Percentiles rank a stretch among this genome's conserved stretches.
Conservation (phyloP, 1,140 invertebrate genomes). For the Cyrtorhinus lividipennis region DNA sequence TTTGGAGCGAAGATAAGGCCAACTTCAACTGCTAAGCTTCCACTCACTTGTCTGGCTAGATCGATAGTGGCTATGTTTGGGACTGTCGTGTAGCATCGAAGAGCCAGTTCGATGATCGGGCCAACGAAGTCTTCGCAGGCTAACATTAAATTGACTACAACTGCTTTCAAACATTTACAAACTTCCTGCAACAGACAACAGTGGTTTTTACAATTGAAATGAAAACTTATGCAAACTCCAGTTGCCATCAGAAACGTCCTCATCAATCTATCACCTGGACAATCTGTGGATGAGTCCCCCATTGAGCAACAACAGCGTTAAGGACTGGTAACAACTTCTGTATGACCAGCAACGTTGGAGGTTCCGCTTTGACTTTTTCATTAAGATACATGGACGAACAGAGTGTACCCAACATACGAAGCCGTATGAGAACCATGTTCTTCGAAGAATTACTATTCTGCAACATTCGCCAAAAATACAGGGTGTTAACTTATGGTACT, state of each 20-base stretch:
- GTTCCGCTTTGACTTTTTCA: conserved; percentile 18
- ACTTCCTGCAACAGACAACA: conserved; percentile 39
- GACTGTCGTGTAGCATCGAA: conserved; percentile 47
- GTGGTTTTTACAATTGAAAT: background rate
- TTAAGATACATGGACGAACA: conserved; percentile 45
- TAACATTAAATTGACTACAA: conserved; percentile 46
- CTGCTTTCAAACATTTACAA: conserved; percentile 51
- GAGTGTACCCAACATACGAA: conserved; percentile 56
- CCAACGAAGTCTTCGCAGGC: conserved; percentile 43
- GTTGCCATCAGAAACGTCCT: background rate
- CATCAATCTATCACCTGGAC: background rate
- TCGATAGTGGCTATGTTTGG: conserved; percentile 54
- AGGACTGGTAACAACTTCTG: conserved; percentile 45
- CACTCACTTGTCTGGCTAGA: conserved; percentile 50
- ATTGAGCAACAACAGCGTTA: conserved; percentile 36
- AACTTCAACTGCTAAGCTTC: too few species aligned
- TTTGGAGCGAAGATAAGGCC: too few species aligned
- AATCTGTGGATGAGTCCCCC: conserved; percentile 28
- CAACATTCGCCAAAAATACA: too few species aligned
- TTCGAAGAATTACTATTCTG: conserved; percentile 34
- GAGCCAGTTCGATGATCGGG: conserved; percentile 50
- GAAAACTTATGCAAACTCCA: background rate
- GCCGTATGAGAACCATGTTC: conserved; percentile 35
- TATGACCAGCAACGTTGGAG: conserved; percentile 38
- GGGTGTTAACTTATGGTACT: too few species aligned